phyloP scores from a whole-genome alignment of 2,113 vertebrate species.

The Mus musculus region GRCm39 chrX:47662001-47662500 shows the following conservation, averaged over 20 bases:
- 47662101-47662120: slow-evolving; percentile 23
- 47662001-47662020: slow-evolving; percentile 34
- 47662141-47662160: background rate
- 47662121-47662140: slow-evolving; percentile 10
- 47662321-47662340: background rate
- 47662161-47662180: slow-evolving; percentile 38
- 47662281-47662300: background rate
- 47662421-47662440: background rate
- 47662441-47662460: background rate
- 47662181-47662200: slow-evolving; percentile 45
- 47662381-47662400: background rate
- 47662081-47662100: background rate
- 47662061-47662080: slow-evolving; percentile 22
- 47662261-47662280: background rate
- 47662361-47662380: background rate
- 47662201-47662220: slow-evolving; percentile 51
- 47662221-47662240: background rate
- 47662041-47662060: background rate
- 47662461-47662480: background rate
- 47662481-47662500: background rate
- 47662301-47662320: background rate
- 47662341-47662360: background rate
- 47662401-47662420: background rate
- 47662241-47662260: background rate
- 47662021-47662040: slow-evolving; percentile 9